phyloP scores from a whole-genome alignment of 2,888 invertebrate genomes.

The Seira sanloemensis region DNA sequence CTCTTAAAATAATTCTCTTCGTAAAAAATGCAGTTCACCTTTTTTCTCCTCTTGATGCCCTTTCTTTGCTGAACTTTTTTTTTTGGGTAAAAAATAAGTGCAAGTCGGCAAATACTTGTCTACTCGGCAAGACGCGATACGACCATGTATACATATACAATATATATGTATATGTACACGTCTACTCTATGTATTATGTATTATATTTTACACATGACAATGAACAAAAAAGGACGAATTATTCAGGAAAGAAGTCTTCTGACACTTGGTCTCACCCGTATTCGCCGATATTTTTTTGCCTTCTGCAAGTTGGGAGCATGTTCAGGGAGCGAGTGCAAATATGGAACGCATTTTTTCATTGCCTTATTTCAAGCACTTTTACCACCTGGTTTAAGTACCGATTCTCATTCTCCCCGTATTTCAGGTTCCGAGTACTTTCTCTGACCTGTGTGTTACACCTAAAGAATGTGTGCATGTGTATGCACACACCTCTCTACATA shows the following conservation, averaged over 20 bases:
- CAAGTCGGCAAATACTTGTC: conserved; percentile 7
- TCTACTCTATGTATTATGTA: not conserved
- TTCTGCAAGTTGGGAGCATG: too few relatives aligned
- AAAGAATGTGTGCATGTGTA: not conserved
- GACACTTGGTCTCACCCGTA: not conserved
- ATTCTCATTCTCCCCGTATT: not conserved
- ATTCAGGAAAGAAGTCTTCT: not conserved
- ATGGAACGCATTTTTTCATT: conserved; percentile 15
- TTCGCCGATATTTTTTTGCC: too few relatives aligned
- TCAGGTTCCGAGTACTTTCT: not conserved
- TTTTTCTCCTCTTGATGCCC: not conserved
- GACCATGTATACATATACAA: too few relatives aligned
- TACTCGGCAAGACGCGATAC: too few relatives aligned
- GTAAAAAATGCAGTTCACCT: conserved; percentile 1
- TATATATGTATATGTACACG: too few relatives aligned
- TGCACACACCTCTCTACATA: not conserved
- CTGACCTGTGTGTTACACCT: not conserved
- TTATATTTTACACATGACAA: not conserved
- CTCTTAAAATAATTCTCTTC: conserved; percentile 11
- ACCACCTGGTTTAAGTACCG: conserved; percentile 3
- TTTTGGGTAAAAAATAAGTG: not conserved
- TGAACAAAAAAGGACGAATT: not conserved
- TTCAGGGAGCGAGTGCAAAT: not conserved
- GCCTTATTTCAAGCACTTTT: not conserved
- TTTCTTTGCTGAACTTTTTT: conserved; percentile 4